Conservation (phyloP, 92 coral and sea anemone species). For the Heteractis magnifica region DNA sequence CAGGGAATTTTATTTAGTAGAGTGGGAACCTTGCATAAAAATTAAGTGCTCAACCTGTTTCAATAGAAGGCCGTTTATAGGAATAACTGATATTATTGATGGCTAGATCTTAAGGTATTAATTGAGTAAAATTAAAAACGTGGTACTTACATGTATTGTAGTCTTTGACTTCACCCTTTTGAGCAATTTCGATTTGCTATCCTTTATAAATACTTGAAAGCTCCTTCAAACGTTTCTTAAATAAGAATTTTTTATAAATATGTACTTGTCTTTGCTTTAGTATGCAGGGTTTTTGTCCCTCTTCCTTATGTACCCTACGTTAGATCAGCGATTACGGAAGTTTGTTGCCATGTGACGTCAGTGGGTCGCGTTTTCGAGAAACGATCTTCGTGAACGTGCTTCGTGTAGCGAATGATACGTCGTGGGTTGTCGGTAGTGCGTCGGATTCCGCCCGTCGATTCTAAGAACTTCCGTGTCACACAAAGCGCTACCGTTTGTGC, state of each 20-base stretch:
- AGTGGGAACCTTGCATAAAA: too few species aligned
- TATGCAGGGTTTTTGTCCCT: neutral
- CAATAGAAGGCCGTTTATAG: too few species aligned
- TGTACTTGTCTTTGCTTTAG: neutral
- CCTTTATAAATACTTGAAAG: neutral
- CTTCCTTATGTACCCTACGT: neutral
- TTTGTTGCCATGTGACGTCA: slow-evolving; percentile 3
- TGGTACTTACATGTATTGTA: neutral
- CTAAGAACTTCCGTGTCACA: neutral
- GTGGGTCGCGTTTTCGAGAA: neutral
- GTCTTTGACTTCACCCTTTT: neutral
- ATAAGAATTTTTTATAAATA: slow-evolving; percentile 1
- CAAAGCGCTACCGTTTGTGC: neutral
- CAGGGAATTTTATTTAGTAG: too few species aligned
- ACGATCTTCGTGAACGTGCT: slow-evolving; percentile 10
- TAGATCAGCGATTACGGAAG: slow-evolving; percentile 7
- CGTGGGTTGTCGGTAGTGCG: neutral
- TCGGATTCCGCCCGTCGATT: neutral
- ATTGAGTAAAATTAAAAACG: neutral
- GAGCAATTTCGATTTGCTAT: neutral
- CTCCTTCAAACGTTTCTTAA: neutral
- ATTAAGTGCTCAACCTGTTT: too few species aligned
- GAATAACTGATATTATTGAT: too few species aligned
- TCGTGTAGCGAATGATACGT: neutral
- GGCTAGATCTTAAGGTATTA: too few species aligned